Percentiles rank a stretch among this genome's conserved stretches.
Evolutionary conservation across 1,140 invertebrate genomes (phyloP).

Genomic region (Bombus ignitus): DNA sequence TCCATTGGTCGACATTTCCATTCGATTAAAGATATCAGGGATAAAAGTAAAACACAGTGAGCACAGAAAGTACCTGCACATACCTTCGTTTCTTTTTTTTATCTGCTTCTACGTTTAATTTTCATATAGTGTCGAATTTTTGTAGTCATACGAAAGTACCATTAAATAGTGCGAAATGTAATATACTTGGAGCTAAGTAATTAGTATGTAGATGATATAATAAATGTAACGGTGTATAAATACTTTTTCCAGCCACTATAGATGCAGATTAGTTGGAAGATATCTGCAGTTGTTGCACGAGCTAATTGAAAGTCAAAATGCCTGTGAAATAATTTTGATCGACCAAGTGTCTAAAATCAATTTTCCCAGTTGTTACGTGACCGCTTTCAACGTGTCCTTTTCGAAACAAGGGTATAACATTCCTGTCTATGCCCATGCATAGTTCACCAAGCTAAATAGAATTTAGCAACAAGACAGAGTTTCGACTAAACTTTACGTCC

Average conservation of each 20-base stretch:
- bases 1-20: too few species aligned
- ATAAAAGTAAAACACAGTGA: too few species aligned
- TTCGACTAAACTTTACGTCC: neutral
- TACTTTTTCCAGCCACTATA: neutral
- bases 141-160: too few species aligned
- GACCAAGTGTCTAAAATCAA: slow-evolving; percentile 8
- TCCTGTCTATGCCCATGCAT: neutral
- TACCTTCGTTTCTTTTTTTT: too few species aligned
- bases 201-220: too few species aligned
- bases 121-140: too few species aligned
- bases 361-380: neutral
- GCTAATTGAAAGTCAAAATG: neutral
- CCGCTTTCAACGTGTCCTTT: slow-evolving; percentile 14
- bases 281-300: neutral
- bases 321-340: neutral
- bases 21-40: too few species aligned
- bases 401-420: neutral
- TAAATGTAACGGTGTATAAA: too few species aligned
- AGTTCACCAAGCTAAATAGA: neutral
- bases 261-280: neutral
- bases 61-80: too few species aligned
- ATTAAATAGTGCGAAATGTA: too few species aligned
- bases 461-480: slow-evolving; percentile 19
- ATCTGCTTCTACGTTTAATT: too few species aligned
- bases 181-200: too few species aligned